phyloP scores from a whole-genome alignment of 1,140 invertebrate species.

The Drosophila sp. region DNA sequence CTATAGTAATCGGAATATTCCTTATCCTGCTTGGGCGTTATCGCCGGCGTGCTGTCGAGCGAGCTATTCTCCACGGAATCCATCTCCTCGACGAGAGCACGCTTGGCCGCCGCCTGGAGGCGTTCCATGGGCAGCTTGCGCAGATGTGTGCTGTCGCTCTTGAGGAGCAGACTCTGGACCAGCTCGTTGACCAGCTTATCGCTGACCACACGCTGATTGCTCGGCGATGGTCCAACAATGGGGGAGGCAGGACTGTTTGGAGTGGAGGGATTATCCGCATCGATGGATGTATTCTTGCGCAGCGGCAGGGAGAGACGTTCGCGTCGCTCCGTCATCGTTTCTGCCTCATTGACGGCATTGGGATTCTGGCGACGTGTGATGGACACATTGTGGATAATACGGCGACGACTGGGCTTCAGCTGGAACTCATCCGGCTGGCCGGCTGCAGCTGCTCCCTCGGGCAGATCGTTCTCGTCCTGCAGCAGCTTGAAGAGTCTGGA shows the following conservation, averaged over 20 bases:
- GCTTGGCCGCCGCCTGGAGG: constrained; percentile 86
- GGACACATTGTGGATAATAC: constrained; percentile 81
- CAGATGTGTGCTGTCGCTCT: constrained; percentile 86
- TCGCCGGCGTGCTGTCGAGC: constrained; percentile 82
- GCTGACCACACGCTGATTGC: constrained; percentile 79
- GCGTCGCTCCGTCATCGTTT: constrained; percentile 73
- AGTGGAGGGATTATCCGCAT: constrained; percentile 85
- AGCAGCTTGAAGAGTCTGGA: constrained; percentile 89
- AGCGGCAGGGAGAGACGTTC: constrained; percentile 84
- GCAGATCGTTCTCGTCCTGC: constrained; percentile 86
- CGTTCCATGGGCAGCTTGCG: constrained; percentile 86
- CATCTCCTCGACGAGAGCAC: constrained; percentile 86
- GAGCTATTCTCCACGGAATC: constrained; percentile 82
- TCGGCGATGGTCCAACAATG: constrained; percentile 67
- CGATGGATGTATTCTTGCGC: constrained; percentile 80
- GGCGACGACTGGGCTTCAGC: constrained; percentile 72
- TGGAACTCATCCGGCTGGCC: constrained; percentile 72
- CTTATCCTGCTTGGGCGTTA: constrained; percentile 84
- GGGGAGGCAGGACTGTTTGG: constrained; percentile 86
- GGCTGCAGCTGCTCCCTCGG: constrained; percentile 76
- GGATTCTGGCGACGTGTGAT: constrained; percentile 78
- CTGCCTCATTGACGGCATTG: constrained; percentile 67
- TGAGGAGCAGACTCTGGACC: constrained; percentile 86
- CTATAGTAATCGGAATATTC: constrained; percentile 87
- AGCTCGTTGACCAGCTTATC: constrained; percentile 87